Conservation (phyloP, 1,140 invertebrate species). For the Pristionchus pacificus region DNA sequence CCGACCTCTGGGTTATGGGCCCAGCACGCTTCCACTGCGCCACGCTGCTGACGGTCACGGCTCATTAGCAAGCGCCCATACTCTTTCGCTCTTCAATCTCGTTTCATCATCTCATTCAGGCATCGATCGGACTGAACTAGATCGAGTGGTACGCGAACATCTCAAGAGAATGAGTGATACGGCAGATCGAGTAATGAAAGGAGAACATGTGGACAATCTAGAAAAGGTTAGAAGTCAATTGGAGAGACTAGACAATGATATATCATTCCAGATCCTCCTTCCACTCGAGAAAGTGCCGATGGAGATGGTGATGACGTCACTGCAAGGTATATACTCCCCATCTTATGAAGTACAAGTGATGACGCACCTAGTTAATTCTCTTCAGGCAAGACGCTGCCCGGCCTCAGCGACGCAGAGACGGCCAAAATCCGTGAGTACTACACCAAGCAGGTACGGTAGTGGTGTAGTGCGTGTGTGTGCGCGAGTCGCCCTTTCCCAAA, state of each 20-base stretch:
- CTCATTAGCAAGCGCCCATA: no score
- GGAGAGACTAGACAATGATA: no score
- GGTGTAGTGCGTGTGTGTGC: no score
- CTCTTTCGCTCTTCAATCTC: no score
- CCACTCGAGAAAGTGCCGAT: constrained; percentile 43
- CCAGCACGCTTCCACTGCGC: constrained; percentile 96
- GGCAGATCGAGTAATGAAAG: not conserved
- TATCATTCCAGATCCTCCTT: no score
- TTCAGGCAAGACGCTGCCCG: constrained; percentile 38
- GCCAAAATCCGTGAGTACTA: constrained; percentile 47
- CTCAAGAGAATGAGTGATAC: not conserved
- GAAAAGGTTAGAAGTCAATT: no score
- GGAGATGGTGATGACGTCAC: constrained; percentile 34
- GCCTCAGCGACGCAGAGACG: constrained; percentile 35
- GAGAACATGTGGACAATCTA: constrained; percentile 13
- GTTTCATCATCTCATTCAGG: not conserved
- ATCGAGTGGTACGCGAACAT: not conserved
- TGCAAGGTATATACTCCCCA: no score
- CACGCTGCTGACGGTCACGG: constrained; percentile 80
- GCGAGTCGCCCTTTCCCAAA: no score
- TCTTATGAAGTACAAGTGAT: no score
- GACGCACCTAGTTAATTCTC: no score
- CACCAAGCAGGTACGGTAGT: constrained; percentile 35
- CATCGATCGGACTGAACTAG: not conserved
- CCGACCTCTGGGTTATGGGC: constrained; percentile 95